Percentiles rank a stretch among this genome's conserved stretches.
Conservation (phyloP, 2,113 vertebrate species). For the Pangasianodon hypophthalmus region DNA sequence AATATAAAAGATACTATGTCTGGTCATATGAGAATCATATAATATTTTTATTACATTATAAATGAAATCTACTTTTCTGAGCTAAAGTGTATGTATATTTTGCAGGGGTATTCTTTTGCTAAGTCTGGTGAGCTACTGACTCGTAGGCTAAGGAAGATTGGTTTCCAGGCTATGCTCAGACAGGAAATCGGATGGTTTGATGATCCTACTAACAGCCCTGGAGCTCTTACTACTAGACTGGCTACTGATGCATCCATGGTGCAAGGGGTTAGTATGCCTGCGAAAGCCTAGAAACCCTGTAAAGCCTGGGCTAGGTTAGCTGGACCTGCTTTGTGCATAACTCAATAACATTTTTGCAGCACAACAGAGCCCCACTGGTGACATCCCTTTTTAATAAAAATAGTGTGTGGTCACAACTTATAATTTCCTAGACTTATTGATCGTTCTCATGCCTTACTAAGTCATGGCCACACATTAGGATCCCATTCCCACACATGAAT, state of each 20-base stretch:
- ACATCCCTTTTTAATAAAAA: neutral
- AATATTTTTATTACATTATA: neutral
- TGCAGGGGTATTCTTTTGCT: conserved; percentile 74
- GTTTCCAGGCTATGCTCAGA: conserved; percentile 75
- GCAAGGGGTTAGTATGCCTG: conserved; percentile 66
- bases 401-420: neutral
- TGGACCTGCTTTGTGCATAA: neutral
- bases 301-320: neutral
- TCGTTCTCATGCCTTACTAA: neutral
- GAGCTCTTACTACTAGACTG: conserved; percentile 75
- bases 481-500: neutral
- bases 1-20: neutral
- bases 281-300: no score
- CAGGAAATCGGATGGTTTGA: conserved; percentile 80
- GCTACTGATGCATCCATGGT: conserved; percentile 79
- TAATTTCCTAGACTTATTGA: neutral
- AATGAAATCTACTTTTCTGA: neutral
- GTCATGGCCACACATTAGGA: neutral
- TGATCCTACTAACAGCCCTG: conserved; percentile 74
- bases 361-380: neutral
- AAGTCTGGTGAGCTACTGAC: conserved; percentile 79
- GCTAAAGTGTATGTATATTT: conserved; percentile 22
- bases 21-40: neutral
- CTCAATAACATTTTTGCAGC: neutral
- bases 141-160: conserved; percentile 72